A percentile compares a stretch with the other conserved stretches of the same genome.
Evolutionary conservation across 2,113 vertebrate species (phyloP).

Genomic region (Protobothrops flavoviridis): DNA sequence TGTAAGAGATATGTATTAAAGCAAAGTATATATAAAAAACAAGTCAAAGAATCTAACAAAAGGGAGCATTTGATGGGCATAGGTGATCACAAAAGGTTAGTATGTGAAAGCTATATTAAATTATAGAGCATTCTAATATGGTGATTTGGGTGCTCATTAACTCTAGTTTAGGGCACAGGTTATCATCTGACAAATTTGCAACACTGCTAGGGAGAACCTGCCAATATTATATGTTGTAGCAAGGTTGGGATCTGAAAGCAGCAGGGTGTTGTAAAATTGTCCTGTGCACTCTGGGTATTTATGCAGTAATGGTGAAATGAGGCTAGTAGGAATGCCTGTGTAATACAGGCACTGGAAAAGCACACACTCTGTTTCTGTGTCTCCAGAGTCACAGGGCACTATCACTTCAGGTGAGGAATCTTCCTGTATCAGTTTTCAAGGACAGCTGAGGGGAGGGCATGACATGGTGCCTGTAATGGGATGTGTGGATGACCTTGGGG

Average conservation of each 20-base stretch:
- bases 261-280: neutral
- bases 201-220: neutral
- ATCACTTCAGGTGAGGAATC: neutral
- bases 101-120: neutral
- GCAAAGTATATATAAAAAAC: neutral
- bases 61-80: neutral
- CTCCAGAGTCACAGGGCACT: neutral
- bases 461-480: neutral
- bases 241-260: neutral
- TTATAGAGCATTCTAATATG: neutral
- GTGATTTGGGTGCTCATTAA: neutral
- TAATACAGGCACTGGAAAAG: neutral
- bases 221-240: neutral
- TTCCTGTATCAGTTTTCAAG: neutral
- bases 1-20: neutral
- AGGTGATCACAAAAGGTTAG: neutral
- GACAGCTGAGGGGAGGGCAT: neutral
- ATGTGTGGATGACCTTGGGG: neutral
- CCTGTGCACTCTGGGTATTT: neutral
- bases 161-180: neutral
- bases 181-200: neutral
- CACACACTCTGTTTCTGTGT: neutral
- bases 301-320: neutral
- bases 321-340: neutral
- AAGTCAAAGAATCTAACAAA: neutral